Conservation (phyloP, 2,797 vertebrate species). For the Bradypus variegatus region DNA sequence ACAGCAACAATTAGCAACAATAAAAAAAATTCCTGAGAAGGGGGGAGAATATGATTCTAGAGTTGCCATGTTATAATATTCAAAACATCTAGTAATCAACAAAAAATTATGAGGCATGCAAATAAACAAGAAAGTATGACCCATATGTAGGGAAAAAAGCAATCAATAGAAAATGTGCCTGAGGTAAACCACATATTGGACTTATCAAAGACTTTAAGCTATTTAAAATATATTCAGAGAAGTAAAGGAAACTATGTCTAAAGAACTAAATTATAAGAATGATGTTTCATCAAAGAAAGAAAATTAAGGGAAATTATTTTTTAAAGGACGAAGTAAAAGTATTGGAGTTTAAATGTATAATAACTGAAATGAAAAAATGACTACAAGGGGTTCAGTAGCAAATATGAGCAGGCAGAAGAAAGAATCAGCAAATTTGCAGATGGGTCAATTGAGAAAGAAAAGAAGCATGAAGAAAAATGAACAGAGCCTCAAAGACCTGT, state of each 20-base stretch:
- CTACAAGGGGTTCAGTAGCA: not conserved
- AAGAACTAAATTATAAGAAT: not conserved
- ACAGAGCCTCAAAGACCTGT: not conserved
- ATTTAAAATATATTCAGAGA: not conserved
- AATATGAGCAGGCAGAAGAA: not conserved
- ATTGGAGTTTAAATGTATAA: not conserved
- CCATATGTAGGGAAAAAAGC: not conserved
- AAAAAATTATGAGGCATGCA: not conserved
- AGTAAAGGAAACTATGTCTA: not conserved
- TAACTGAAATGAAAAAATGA: not conserved
- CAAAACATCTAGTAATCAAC: not conserved
- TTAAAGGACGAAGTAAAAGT: not conserved
- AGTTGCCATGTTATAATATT: not conserved
- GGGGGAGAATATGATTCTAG: not conserved
- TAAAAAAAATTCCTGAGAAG: not conserved
- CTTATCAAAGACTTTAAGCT: not conserved
- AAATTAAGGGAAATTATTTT: not conserved
- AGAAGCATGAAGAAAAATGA: not conserved
- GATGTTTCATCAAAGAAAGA: not conserved
- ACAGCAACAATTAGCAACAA: not conserved
- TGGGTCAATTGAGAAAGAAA: not conserved
- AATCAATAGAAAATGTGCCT: not conserved
- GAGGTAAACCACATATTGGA: not conserved
- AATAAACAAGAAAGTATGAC: not conserved
- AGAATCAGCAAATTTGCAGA: not conserved